phyloP scores from a whole-genome alignment of 2,113 vertebrate species.

The Chrysemys picta region DNA sequence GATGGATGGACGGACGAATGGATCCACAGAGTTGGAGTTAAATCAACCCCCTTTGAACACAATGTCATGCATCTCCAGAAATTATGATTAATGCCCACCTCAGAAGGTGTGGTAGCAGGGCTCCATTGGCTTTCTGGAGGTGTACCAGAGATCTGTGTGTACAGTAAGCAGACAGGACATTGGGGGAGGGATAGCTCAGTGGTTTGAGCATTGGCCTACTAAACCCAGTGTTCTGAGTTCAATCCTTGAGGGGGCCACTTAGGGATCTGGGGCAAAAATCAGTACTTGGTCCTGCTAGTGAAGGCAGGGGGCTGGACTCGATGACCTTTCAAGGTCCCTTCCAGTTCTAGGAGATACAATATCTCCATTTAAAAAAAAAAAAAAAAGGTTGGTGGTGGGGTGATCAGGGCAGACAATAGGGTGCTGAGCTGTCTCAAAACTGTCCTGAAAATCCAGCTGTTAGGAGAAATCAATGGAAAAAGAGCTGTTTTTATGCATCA shows the following conservation, averaged over 20 bases:
- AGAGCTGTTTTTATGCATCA: neutral
- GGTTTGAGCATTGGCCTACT: too few species aligned
- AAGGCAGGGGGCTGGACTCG: too few species aligned
- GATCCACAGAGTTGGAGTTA: neutral
- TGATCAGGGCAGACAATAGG: neutral
- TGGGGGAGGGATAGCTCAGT: too few species aligned
- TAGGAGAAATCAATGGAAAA: neutral
- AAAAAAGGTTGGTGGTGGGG: neutral
- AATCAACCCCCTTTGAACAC: neutral
- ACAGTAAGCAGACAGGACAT: fast-evolving
- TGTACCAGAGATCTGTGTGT: fast-evolving
- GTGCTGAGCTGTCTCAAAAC: neutral
- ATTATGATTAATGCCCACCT: neutral
- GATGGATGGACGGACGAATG: neutral
- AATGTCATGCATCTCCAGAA: neutral
- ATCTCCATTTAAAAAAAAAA: too few species aligned
- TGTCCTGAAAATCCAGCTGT: neutral
- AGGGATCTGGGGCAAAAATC: too few species aligned
- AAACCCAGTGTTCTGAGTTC: too few species aligned
- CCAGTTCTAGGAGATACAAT: too few species aligned
- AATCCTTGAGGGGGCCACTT: too few species aligned
- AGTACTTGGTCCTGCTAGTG: too few species aligned
- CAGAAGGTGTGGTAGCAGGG: neutral
- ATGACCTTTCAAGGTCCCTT: too few species aligned
- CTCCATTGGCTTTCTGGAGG: neutral